Conservation (phyloP, 2,113 vertebrate species). For the Neogale vison region DNA sequence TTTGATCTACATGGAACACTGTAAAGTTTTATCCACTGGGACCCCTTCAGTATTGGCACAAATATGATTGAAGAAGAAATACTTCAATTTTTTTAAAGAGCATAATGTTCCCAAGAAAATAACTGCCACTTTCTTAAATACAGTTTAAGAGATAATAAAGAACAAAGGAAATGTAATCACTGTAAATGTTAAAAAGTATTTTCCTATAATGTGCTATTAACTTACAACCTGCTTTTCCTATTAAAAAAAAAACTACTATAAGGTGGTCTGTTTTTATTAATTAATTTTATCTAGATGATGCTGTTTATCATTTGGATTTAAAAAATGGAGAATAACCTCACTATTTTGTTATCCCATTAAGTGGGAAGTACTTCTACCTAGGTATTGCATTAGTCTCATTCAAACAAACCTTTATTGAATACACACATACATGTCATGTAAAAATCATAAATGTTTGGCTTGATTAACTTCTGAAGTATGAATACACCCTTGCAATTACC, state of each 20-base stretch:
- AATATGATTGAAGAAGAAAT: conserved; percentile 26
- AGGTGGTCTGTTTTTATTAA: conserved; percentile 30
- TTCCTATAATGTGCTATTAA: not conserved
- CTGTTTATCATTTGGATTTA: not conserved
- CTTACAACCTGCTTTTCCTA: conserved; percentile 51
- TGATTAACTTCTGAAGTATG: not conserved
- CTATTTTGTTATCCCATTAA: not conserved
- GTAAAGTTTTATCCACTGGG: conserved; percentile 22
- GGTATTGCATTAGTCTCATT: not conserved
- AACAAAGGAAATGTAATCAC: conserved; percentile 47
- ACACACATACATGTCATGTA: not conserved
- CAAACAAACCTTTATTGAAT: not conserved
- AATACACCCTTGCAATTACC: not conserved
- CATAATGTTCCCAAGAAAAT: conserved; percentile 56
- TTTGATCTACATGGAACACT: not conserved
- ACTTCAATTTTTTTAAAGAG: not conserved
- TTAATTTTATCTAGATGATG: conserved; percentile 47
- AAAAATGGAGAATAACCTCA: not conserved
- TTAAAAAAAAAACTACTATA: conserved; percentile 45
- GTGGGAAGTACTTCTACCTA: not conserved
- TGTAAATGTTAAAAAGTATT: conserved; percentile 51
- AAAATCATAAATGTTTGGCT: not conserved
- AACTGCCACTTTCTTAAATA: conserved; percentile 48
- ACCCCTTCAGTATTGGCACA: conserved; percentile 12
- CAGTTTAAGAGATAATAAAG: conserved; percentile 40